These are phyloP conservation scores for zebrafish (Danio rerio) DNA, from an alignment of 2,113 vertebrate species.

Conservation along the genomic window GRCz12tu NC_133180.1:34947501-34948000, in stretches of 20 bases:
- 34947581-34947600: neutral
- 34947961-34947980: neutral
- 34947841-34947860: slow-evolving; percentile 25
- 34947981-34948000: neutral
- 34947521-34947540: neutral
- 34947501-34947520: neutral
- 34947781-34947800: neutral
- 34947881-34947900: slow-evolving; percentile 16
- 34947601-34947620: slow-evolving; percentile 1
- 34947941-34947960: slow-evolving; percentile 16
- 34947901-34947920: slow-evolving; percentile 26
- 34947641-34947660: slow-evolving; percentile 44
- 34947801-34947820: too few relatives aligned
- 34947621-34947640: slow-evolving; percentile 28
- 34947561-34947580: neutral
- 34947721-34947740: slow-evolving; percentile 50
- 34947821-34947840: slow-evolving; percentile 13
- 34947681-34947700: slow-evolving; percentile 51
- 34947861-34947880: slow-evolving; percentile 48
- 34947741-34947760: slow-evolving; percentile 57
- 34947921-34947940: slow-evolving; percentile 23
- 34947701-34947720: slow-evolving; percentile 56
- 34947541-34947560: neutral
- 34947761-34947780: slow-evolving; percentile 34
- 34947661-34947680: slow-evolving; percentile 29